Conservation (phyloP, 37 sponge, comb jelly and placozoan genomes). For the Spongilla lacustris region DNA sequence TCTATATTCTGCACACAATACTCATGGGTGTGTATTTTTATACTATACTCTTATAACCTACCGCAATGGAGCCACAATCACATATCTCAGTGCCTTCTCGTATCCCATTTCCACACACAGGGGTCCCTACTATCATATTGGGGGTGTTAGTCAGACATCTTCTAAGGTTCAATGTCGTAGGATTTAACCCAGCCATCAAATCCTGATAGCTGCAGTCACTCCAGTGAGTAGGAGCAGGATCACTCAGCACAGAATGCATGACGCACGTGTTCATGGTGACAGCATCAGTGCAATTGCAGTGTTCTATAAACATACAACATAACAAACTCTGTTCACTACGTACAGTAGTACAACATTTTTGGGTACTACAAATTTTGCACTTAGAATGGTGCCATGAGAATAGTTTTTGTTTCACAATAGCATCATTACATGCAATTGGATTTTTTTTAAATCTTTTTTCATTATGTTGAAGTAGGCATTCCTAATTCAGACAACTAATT, state of each 20-base stretch:
- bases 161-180: not conserved
- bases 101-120: conserved; percentile 85
- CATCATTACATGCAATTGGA: too few relatives aligned
- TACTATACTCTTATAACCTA: too few relatives aligned
- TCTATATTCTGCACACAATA: too few relatives aligned
- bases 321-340: not conserved
- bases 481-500: too few relatives aligned
- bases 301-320: not conserved
- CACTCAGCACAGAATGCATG: conserved; percentile 33
- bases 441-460: too few relatives aligned
- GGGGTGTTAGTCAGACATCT: conserved; percentile 48
- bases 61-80: conserved; percentile 62
- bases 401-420: too few relatives aligned
- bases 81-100: conserved; percentile 72
- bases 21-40: too few relatives aligned
- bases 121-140: conserved; percentile 39
- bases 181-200: conserved; percentile 5
- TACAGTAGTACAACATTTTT: too few relatives aligned
- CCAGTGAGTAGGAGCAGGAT: conserved; percentile 11
- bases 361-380: too few relatives aligned
- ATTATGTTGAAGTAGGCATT: too few relatives aligned
- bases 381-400: too few relatives aligned
- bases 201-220: not conserved
- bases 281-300: conserved; percentile 44
- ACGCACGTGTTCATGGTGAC: conserved; percentile 25